Conservation (phyloP, 2,797 vertebrate genomes). For the Ceyx erithaca region DNA sequence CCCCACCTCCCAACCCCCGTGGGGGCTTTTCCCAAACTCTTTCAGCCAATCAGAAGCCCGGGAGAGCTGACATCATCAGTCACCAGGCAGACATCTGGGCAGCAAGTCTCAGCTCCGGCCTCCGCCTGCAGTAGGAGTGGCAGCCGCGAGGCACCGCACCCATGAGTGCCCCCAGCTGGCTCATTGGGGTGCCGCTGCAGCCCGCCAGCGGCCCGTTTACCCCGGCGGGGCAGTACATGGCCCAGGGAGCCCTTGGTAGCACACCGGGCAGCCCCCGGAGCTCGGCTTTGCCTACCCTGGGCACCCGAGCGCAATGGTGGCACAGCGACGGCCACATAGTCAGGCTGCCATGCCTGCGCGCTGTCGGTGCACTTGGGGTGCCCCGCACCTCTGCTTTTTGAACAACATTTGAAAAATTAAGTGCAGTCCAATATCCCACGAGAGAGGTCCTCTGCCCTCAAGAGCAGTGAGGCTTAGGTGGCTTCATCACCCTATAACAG, state of each 20-base stretch:
- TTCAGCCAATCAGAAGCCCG: neutral
- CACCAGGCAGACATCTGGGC: constrained; percentile 48
- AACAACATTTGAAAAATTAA: too few relatives aligned
- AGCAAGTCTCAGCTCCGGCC: neutral
- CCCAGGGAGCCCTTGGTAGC: neutral
- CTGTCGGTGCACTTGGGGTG: fast-evolving
- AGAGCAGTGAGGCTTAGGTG: neutral
- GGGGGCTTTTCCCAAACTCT: fast-evolving
- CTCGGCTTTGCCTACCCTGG: neutral
- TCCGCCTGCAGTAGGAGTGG: fast-evolving
- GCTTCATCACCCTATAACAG: neutral
- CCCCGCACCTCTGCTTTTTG: fast-evolving
- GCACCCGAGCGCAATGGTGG: fast-evolving
- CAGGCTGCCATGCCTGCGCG: neutral
- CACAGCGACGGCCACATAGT: fast-evolving
- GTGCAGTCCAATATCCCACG: fast-evolving
- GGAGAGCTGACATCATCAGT: constrained; percentile 22
- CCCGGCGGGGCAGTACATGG: neutral
- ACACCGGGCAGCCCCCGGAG: fast-evolving
- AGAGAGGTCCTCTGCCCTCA: fast-evolving
- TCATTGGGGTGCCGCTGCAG: neutral
- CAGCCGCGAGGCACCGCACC: neutral
- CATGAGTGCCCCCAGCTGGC: neutral
- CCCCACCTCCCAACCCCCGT: fast-evolving
- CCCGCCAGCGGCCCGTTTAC: neutral